Evolutionary conservation across 2,888 invertebrate species (phyloP).

Genomic region (Ornithoptera alexandrae): DNA sequence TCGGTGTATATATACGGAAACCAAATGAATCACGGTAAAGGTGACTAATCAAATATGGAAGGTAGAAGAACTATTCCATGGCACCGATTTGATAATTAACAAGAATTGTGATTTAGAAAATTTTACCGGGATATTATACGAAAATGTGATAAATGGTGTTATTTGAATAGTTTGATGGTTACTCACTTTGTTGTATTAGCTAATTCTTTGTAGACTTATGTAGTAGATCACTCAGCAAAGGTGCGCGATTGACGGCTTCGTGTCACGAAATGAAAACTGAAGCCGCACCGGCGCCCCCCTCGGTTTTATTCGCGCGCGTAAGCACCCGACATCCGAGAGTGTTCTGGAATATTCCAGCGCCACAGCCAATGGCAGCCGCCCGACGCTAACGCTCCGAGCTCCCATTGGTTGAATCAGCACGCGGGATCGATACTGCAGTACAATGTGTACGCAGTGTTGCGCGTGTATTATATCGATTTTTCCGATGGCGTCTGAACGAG

Average conservation of each 20-base stretch:
- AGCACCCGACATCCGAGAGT: constrained; percentile 60
- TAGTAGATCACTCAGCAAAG: constrained; percentile 68
- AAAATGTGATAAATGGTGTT: background rate
- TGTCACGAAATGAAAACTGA: constrained; percentile 61
- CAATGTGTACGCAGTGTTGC: constrained; percentile 28
- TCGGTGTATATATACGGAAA: background rate
- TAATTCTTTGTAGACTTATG: constrained; percentile 53
- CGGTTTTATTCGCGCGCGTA: constrained; percentile 49
- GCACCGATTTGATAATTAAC: constrained; percentile 13
- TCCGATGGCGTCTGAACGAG: background rate
- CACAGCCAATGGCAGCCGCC: constrained; percentile 53
- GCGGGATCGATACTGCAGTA: constrained; percentile 32
- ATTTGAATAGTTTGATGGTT: constrained; percentile 15
- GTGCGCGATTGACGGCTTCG: constrained; percentile 77
- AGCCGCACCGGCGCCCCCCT: constrained; percentile 43
- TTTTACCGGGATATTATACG: constrained; percentile 19
- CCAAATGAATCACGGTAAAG: constrained; percentile 15
- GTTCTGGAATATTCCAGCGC: constrained; percentile 71
- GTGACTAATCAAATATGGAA: constrained; percentile 36
- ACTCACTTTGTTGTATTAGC: constrained; percentile 61
- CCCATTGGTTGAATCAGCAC: constrained; percentile 54
- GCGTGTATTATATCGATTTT: constrained; percentile 28
- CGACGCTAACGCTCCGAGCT: constrained; percentile 37
- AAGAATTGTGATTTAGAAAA: constrained; percentile 11
- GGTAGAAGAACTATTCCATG: constrained; percentile 37